phyloP scores from a whole-genome alignment of 2,888 invertebrate genomes.

The Lasioglossum malachurum region DNA sequence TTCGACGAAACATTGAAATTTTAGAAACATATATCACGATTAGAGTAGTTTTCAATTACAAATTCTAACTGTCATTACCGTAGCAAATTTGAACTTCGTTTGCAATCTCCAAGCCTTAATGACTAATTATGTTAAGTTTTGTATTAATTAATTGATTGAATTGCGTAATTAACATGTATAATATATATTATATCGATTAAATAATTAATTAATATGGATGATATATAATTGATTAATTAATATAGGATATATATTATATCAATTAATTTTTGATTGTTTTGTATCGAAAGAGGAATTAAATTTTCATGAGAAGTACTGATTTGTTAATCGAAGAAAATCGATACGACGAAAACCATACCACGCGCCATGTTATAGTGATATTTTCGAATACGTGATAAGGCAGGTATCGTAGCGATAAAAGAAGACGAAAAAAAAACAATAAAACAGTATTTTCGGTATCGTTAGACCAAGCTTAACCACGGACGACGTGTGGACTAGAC shows the following conservation, averaged over 20 bases:
- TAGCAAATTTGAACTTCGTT: neutral
- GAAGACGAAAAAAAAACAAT: neutral
- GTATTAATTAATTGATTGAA: neutral
- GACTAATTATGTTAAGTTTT: neutral
- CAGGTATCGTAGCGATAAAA: slow-evolving; percentile 13
- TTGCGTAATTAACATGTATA: neutral
- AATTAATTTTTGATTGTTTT: neutral
- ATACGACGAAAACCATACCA: neutral
- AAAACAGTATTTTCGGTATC: slow-evolving; percentile 45
- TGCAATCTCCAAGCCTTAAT: neutral
- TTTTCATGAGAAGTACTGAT: neutral
- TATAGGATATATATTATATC: slow-evolving; percentile 2
- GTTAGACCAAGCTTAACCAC: slow-evolving; percentile 13
- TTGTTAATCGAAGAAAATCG: neutral
- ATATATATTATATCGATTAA: neutral
- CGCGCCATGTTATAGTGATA: neutral
- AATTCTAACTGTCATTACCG: slow-evolving; percentile 21
- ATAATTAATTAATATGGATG: neutral
- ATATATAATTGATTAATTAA: neutral
- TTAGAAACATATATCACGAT: slow-evolving; percentile 33
- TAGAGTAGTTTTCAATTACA: slow-evolving; percentile 37
- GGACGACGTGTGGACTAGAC: neutral
- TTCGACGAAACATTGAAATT: slow-evolving; percentile 22
- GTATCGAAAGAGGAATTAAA: neutral
- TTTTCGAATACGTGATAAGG: neutral